Conservation (phyloP, 2,888 invertebrate genomes). For the Malthinus seriepunctatus region DNA sequence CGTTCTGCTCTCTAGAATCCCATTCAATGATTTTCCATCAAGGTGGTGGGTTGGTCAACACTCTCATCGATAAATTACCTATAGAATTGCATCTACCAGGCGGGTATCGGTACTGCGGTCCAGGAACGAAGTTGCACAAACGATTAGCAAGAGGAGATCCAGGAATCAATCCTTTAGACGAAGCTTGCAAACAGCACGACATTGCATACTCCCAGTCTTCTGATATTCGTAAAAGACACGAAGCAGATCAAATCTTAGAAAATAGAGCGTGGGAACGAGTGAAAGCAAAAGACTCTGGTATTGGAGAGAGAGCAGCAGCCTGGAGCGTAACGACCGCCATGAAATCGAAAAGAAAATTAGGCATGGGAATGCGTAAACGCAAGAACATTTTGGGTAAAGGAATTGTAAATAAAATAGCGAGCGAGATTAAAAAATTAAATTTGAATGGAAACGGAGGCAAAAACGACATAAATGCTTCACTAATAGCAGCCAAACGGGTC, state of each 20-base stretch:
- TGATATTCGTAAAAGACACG: constrained; percentile 30
- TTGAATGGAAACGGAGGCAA: background rate
- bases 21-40: background rate
- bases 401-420: background rate
- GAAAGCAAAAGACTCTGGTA: constrained; percentile 32
- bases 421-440: background rate
- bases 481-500: background rate
- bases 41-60: constrained; percentile 31
- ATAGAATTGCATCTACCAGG: constrained; percentile 35
- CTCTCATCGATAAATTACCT: constrained; percentile 35
- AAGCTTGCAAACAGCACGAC: constrained; percentile 40
- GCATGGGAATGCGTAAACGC: constrained; percentile 9
- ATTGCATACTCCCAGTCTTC: constrained; percentile 32
- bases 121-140: constrained; percentile 37
- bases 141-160: constrained; percentile 40
- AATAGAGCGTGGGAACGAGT: constrained; percentile 37
- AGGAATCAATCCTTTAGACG: constrained; percentile 39
- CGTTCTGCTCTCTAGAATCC: background rate
- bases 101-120: constrained; percentile 37
- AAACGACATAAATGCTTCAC: background rate
- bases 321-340: constrained; percentile 37
- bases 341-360: constrained; percentile 40
- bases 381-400: background rate
- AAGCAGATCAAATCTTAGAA: constrained; percentile 39
- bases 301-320: constrained; percentile 41